These are phyloP conservation scores for Ctenodactylus gundi DNA, from an alignment of 2,113 vertebrate species.

Conservation along the genomic window DNA sequence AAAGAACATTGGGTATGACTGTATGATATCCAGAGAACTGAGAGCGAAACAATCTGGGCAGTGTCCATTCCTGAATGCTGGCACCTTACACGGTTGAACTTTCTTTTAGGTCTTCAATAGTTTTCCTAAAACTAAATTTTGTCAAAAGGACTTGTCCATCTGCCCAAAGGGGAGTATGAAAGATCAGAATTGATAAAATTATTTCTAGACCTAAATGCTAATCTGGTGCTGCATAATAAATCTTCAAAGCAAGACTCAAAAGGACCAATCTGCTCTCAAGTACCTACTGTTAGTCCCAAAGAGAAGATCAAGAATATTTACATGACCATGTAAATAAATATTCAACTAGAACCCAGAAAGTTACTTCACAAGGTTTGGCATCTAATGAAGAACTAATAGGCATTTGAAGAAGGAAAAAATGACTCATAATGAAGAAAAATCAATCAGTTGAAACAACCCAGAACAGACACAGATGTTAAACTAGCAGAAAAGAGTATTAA, in stretches of 20 bases:
- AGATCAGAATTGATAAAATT: constrained; percentile 27
- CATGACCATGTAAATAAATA: constrained; percentile 56
- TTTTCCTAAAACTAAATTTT: constrained; percentile 31
- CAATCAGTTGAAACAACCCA: constrained; percentile 49
- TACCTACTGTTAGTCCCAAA: constrained; percentile 17
- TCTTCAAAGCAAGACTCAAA: constrained; percentile 13
- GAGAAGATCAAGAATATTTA: constrained; percentile 39
- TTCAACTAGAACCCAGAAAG: neutral
- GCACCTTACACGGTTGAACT: neutral
- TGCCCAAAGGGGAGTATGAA: neutral
- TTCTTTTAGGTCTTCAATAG: neutral
- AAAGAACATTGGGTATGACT: neutral
- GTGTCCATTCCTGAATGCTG: neutral
- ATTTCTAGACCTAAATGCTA: constrained; percentile 30
- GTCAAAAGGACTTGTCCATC: neutral
- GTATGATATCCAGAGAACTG: neutral
- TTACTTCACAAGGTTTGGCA: constrained; percentile 48
- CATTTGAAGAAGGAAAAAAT: constrained; percentile 46
- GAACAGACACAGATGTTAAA: constrained; percentile 25
- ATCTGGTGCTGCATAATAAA: constrained; percentile 4
- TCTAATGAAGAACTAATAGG: constrained; percentile 22
- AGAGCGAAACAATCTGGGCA: neutral
- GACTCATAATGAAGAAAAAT: constrained; percentile 5
- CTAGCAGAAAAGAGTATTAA: constrained; percentile 29
- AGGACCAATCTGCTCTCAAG: neutral